Conservation (phyloP, 2,113 vertebrate genomes). For the Peromyscus maniculatus region DNA sequence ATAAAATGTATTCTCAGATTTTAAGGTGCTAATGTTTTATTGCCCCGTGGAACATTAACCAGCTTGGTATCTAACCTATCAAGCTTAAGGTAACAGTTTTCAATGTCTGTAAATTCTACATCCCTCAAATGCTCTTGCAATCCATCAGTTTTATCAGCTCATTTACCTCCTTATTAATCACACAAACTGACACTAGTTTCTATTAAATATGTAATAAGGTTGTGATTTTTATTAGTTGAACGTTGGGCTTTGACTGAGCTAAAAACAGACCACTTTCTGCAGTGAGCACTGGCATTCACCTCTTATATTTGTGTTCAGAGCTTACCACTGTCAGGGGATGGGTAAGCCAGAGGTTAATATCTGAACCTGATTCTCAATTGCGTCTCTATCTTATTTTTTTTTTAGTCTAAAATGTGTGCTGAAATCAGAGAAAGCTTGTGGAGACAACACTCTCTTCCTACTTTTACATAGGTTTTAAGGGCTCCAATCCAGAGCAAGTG, state of each 20-base stretch:
- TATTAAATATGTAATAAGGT: neutral
- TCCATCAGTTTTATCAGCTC: neutral
- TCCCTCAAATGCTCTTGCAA: neutral
- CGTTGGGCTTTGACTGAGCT: neutral
- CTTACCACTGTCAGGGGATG: neutral
- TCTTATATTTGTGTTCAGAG: neutral
- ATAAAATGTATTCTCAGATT: neutral
- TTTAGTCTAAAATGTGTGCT: neutral
- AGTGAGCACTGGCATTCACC: neutral
- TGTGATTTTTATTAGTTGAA: slow-evolving; percentile 10
- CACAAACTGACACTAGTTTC: neutral
- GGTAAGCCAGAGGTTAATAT: neutral
- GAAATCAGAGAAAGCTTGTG: neutral
- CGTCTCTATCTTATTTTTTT: neutral
- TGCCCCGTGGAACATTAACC: neutral
- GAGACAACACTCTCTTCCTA: neutral
- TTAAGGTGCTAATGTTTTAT: neutral
- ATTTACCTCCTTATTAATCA: neutral
- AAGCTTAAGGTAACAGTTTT: neutral
- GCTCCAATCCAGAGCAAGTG: neutral
- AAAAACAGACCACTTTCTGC: neutral
- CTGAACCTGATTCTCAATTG: neutral
- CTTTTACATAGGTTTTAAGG: no score
- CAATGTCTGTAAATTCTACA: neutral
- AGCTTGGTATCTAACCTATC: neutral